Evolutionary conservation across 2,113 vertebrate species (phyloP).

Genomic region (Ictalurus punctatus): DNA sequence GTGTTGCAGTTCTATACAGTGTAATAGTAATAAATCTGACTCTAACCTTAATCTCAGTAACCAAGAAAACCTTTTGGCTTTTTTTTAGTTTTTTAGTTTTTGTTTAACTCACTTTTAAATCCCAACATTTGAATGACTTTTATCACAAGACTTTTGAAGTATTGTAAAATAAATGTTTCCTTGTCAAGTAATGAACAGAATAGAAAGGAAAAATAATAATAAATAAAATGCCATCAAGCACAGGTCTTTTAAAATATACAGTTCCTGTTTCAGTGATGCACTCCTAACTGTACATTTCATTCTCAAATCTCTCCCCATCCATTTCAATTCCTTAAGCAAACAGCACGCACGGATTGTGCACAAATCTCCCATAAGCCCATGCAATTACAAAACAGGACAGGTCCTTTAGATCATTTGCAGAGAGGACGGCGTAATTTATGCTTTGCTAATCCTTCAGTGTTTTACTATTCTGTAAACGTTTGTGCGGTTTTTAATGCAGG

Average conservation of each 20-base stretch:
- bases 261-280: neutral
- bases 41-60: neutral
- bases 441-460: conserved; percentile 36
- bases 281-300: neutral
- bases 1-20: neutral
- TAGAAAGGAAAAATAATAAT: neutral
- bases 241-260: neutral
- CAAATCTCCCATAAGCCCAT: conserved; percentile 7
- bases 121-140: neutral
- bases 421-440: conserved; percentile 39
- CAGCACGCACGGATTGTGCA: neutral
- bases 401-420: conserved; percentile 39
- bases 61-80: neutral
- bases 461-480: conserved; percentile 56
- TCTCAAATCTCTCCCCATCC: neutral
- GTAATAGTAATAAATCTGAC: neutral
- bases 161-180: neutral
- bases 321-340: neutral
- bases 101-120: neutral
- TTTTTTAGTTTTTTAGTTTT: neutral
- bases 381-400: conserved; percentile 39
- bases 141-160: neutral
- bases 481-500: conserved; percentile 58
- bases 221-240: neutral
- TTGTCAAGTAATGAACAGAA: neutral